Evolutionary conservation across 1,140 invertebrate genomes (phyloP), one percentile per base, ranked within the genome.

Genomic region (Drosophila ambigua): DNA sequence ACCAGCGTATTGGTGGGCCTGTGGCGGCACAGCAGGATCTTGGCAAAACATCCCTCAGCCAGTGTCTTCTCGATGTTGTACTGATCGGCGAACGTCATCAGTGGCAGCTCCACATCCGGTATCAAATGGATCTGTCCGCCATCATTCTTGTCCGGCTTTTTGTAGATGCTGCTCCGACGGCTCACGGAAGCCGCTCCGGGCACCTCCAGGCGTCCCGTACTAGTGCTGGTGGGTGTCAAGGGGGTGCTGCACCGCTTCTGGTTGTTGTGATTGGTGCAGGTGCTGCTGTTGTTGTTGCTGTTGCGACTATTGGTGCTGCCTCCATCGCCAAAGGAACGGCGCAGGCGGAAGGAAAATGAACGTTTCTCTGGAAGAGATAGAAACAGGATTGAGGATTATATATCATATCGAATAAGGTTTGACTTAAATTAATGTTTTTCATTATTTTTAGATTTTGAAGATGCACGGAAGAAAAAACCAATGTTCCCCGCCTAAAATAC

Each of bases 31-130:
- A 96, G 79, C 26, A 95, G 69, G 1, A 96, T 93, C 79, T 94
- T 95, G 0, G 95, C 95, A 81, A 95, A 96, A 77, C 95, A 95
- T 20, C 95, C 95, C 78, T 95, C 95, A 7, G 94, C 94, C 4
- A 96, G 87, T 0, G 93, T 95, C 72, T 93, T 93, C 41, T 95
- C 92, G 0, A 96, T 92, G 51, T 95, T 94, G 88, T 96, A 96
- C 73, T 95, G 94, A 45, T 94, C 93, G 0, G 92, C 84, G 13
- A 95, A 92, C 6, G 94, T 93, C 60, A 95, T 74, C 41, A 94
- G 91, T 8, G 93, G 92, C 31, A 95, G 76, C 0, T 92, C 90
- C n/a, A 94, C 91, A 54, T 95, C 94, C 59, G 94, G 94, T 24
- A 95, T 93, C 35, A 91, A 90, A 84, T 94, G 94, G 83, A 68